Evolutionary conservation across 2,888 invertebrate genomes (phyloP), one percentile per base, ranked within the genome.

Genomic region (Leptopilina syphax): DNA sequence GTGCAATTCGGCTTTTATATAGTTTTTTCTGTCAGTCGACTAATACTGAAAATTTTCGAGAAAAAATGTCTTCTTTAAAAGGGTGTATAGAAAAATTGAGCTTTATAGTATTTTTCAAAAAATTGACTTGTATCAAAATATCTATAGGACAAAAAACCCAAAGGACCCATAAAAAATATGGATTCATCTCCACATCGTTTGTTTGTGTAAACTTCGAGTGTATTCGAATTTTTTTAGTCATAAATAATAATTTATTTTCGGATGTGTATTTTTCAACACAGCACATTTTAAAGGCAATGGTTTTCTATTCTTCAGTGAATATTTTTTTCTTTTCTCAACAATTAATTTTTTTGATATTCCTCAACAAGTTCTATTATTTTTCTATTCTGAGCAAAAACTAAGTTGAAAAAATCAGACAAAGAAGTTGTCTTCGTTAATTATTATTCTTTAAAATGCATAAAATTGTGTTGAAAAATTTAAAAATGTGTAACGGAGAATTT

Each of bases 81-180:
- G n/a, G 27, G 73, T 73, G 4, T 34, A 34, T 34, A 73, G 73
- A 73, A 73, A 73, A 73, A 57, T 73, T 73, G 73, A 73, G 73
- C 73, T 73, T 73, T 50, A 9, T 9, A 65, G 50, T 34, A 24
- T 34, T 73, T 34, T 65, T 57, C 34, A 57, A 73, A 57, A 73
- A 73, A 54, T 54, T n/a, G 47, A 47, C 63, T 63, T 24, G 63
- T 63, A 63, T 63, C 18, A 70, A 50, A 70, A 70, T 50, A 18
- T 70, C 27, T 70, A 12, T 27, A 57, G 70, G 54, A 34, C 9
- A 57, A 57, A 34, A 57, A 65, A 73, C 54, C 54, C 34, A 57
- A 54, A 54, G 73, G 57, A 34, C n/a, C 57, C 73, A 73, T 8
- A 41, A 73, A 18, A 73, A 73, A 73, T 57, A 73, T 73, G 24